Evolutionary conservation across 2,888 invertebrate species (phyloP).

Genomic region (Stomorhina lunata): DNA sequence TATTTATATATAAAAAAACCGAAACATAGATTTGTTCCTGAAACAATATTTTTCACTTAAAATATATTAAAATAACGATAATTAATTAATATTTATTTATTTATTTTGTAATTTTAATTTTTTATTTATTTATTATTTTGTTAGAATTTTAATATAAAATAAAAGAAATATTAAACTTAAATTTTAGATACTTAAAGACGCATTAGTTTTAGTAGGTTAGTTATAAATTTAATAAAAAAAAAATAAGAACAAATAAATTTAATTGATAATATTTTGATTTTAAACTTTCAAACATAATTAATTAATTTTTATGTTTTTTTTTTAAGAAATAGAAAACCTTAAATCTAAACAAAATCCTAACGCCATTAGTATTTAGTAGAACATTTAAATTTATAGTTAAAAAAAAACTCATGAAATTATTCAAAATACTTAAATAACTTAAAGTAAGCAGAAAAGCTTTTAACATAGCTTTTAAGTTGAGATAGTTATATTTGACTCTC

Average conservation of each 20-base stretch:
- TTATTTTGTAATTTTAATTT: slow-evolving; percentile 38
- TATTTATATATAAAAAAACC: slow-evolving; percentile 31
- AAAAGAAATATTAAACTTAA: slow-evolving; percentile 24
- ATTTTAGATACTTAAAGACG: slow-evolving; percentile 73
- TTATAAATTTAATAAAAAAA: background rate
- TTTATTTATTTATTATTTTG: slow-evolving; percentile 18
- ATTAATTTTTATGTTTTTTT: background rate
- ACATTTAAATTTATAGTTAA: slow-evolving; percentile 33
- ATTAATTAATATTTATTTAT: slow-evolving; percentile 21
- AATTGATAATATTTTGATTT: background rate
- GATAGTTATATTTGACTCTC: too few species aligned
- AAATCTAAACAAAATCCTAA: slow-evolving; percentile 37
- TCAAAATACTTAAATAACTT: background rate
- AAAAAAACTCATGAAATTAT: background rate
- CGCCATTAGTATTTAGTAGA: slow-evolving; percentile 61
- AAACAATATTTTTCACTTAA: slow-evolving; percentile 59
- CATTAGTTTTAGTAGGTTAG: slow-evolving; percentile 71
- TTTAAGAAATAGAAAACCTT: background rate
- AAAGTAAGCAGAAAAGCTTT: too few species aligned
- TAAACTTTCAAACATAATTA: background rate
- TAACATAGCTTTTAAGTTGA: too few species aligned
- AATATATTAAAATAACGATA: slow-evolving; percentile 23
- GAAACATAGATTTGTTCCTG: slow-evolving; percentile 65
- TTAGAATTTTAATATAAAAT: slow-evolving; percentile 49
- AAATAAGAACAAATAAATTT: background rate